Base-by-base conservation (phyloP, 35 echinoderm and acorn worm species). In the Strongylocentrotus purpuratus region DNA sequence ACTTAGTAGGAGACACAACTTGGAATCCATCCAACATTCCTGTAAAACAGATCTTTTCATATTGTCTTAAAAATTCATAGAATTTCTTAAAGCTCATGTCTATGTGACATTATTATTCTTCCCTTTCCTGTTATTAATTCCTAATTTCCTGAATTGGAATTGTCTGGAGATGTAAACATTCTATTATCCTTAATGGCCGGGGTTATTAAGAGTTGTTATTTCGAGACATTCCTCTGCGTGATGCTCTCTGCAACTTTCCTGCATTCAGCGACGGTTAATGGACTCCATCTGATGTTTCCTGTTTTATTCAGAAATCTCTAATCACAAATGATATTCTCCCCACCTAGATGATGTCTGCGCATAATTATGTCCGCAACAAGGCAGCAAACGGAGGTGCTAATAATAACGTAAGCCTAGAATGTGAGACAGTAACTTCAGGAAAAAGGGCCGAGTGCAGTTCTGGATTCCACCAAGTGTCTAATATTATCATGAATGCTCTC, bases 341-440 rank as follows among this genome's bases (percentile, higher is more conserved):
- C 61, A 47, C 94, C 60, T 86, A 96, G 96, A 92, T 96, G n/a
- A 88, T 97, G 96, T 94, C 95, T 33, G 97, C 94, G 32, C 97
- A 97, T 94, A 96, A 86, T 70, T 60, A 47, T 70, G 94, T 96
- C 32, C 91, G 60, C 97, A 96, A 85, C 96, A 97, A 95, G 97
- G 89, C 93, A 46, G 95, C 52, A 35, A 94, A 65, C 17, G 33
- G 52, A 61, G 46, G 33, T 89, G 13, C 47, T 78, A 95, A 94
- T 33, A 28, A 86, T 5, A 55, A 86, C 20, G 47, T 86, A 88
- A 50, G 85, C 31, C 32, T 78, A 59, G 11, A 17, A 59, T 13
- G 52, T 78, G 65, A n/a, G 65, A 22, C 65, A n/a, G 65, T 78
- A 22, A 78, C 28, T 25, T 15, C 65, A 78, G 5, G 65, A n/a